Evolutionary conservation across 2,113 vertebrate species (phyloP).

Genomic region (Actenoides hombroni): DNA sequence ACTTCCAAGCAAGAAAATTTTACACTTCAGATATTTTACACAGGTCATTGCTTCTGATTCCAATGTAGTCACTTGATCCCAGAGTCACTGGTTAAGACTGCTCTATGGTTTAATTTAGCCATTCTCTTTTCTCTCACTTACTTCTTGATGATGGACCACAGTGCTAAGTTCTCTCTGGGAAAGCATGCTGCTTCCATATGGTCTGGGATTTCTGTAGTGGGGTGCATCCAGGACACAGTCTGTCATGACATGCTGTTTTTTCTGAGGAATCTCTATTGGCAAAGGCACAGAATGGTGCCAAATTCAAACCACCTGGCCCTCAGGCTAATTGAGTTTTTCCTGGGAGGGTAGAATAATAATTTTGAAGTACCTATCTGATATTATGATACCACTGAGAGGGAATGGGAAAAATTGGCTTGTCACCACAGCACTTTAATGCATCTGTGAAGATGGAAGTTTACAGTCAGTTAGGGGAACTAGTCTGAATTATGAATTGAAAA

Average conservation of each 20-base stretch:
- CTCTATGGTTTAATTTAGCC: constrained; percentile 46
- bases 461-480: background rate
- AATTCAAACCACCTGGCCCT: constrained; percentile 48
- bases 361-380: constrained; percentile 27
- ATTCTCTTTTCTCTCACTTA: constrained; percentile 16
- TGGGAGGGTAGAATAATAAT: constrained; percentile 36
- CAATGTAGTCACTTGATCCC: background rate
- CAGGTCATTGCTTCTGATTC: background rate
- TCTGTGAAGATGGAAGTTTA: background rate
- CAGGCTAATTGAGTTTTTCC: constrained; percentile 51
- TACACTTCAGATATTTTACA: background rate
- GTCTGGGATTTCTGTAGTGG: constrained; percentile 41
- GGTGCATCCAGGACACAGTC: constrained; percentile 56
- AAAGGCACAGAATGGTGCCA: constrained; percentile 31
- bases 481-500: background rate
- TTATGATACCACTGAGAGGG: constrained; percentile 20
- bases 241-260: constrained; percentile 46
- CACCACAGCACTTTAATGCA: background rate
- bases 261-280: background rate
- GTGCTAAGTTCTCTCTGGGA: constrained; percentile 45
- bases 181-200: constrained; percentile 56
- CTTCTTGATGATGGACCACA: constrained; percentile 16
- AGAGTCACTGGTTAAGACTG: background rate
- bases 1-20: background rate
- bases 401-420: background rate